Percentiles rank a stretch among this genome's conserved stretches.
phyloP scores from a whole-genome alignment of 2,888 invertebrate species.

The Melanargia galathea region DNA sequence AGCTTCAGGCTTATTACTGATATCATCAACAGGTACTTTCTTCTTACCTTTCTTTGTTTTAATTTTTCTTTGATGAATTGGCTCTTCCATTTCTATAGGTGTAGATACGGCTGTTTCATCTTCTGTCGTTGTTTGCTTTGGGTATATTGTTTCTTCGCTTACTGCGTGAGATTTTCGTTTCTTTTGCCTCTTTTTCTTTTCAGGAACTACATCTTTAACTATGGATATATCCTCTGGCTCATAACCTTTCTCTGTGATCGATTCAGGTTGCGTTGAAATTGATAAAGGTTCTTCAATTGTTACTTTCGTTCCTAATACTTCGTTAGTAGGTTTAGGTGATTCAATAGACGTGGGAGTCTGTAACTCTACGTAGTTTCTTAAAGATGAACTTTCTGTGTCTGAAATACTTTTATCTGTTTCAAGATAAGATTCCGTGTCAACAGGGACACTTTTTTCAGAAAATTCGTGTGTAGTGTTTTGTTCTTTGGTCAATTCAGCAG shows the following conservation, averaged over 20 bases:
- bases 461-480: slow-evolving; percentile 68
- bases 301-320: slow-evolving; percentile 41
- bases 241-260: slow-evolving; percentile 82
- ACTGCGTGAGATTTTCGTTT: slow-evolving; percentile 63
- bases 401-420: slow-evolving; percentile 67
- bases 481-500: slow-evolving; percentile 56
- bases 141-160: slow-evolving; percentile 72
- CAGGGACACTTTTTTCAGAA: slow-evolving; percentile 55
- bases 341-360: slow-evolving; percentile 74
- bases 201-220: slow-evolving; percentile 51
- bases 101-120: slow-evolving; percentile 62
- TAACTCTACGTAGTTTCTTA: slow-evolving; percentile 71
- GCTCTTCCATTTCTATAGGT: slow-evolving; percentile 56
- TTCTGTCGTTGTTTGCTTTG: slow-evolving; percentile 65
- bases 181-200: slow-evolving; percentile 79
- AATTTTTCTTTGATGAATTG: slow-evolving; percentile 52
- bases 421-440: slow-evolving; percentile 51
- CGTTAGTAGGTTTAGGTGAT: slow-evolving; percentile 68
- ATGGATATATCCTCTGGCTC: slow-evolving; percentile 86
- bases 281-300: slow-evolving; percentile 22
- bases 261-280: slow-evolving; percentile 29
- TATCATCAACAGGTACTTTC: slow-evolving; percentile 67
- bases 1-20: slow-evolving; percentile 42
- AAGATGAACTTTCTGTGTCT: slow-evolving; percentile 70
- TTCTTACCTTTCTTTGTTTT: slow-evolving; percentile 77